Evolutionary conservation across 2,113 vertebrate species (phyloP), one percentile per base, ranked within the genome.

Genomic region (Chloebia gouldiae): DNA sequence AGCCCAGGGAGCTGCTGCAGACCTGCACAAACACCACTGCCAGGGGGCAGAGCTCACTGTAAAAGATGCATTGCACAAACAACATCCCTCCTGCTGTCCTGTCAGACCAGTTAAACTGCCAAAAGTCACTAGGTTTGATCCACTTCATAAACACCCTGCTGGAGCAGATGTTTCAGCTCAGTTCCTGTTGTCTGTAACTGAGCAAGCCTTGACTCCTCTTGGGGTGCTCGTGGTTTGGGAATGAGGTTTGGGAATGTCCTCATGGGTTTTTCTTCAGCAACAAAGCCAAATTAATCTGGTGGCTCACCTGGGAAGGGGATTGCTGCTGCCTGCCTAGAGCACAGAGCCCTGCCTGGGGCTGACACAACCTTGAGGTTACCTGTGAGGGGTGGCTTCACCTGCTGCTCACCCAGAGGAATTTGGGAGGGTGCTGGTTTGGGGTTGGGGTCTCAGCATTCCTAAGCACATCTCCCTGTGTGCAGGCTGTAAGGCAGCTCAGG

Each of bases 301-400:
- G 25, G 28, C 7, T 65, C 10, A 19, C 5, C 50, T 51, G 53
- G 78, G 54, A 19, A 40, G 28, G 63, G 27, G 21, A 27, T 15
- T 66, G 56, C 73, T 89, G 86, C 45, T 50, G 68, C 61, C 56
- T 70, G 22, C 5, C 66, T 5, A 0, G 27, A 77, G 86, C 78
- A 66, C 7, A 40, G 57, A 37, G 39, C 20, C 30, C 57, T 30
- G n/a, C 2, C 59, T 1, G 0, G 79, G 37, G 11, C 27, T 60
- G 44, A 11, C 44, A 37, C 21, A 17, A 12, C 50, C 42, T 56
- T 25, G 5, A 27, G 19, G 33, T 42, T 21, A 14, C 57, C 51
- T 12, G 0, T 9, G 20, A 15, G 18, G 44, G 44, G 45, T 1
- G 16, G 13, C 37, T 68, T 50, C 47, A n/a, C 24, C 31, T 4